Base-by-base conservation (phyloP, 2,797 vertebrate genomes). In the Hippopotamyrus pictus region DNA sequence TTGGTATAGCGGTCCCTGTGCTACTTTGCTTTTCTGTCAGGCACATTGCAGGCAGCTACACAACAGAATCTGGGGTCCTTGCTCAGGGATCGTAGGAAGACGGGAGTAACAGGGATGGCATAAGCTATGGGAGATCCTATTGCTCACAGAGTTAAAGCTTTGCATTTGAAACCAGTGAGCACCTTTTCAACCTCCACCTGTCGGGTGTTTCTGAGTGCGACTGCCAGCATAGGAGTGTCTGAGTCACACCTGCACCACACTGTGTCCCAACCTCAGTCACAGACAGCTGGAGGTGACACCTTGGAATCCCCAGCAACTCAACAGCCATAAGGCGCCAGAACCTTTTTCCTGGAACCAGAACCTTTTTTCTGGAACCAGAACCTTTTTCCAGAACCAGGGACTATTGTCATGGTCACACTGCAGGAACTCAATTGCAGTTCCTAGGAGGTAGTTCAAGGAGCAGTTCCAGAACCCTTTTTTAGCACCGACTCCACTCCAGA, bases 21-120 rank as follows among this genome's bases (percentile, higher is more conserved):
- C 91, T 79, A 90, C 19, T 92, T 86, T 73, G 90, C 91, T 93
- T 95, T 95, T 95, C 91, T 92, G 92, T 96, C 95, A 96, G 96
- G 96, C 96, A 76, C 88, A 22, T 92, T 92, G 91, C 90, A 93
- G 95, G 94, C 95, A 93, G 94, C 95, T 92, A 88, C 91, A 90
- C 90, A 88, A 91, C 89, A 91, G 92, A 59, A 88, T 92, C 84
- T 90, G 92, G 92, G 96, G 96, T 95, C 96, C 95, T 96, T 62
- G 91, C 91, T 90, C 93, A 91, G 89, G 92, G 91, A 92, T 93
- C 91, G 59, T 48, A 88, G 90, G 69, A 53, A 93, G 93, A 93
- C 69, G 87, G 90, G 91, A 87, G 89, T 88, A 90, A 85, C 90
- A 92, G 92, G 93, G 92, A 92, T 90, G 84, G 53, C 88, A 62